Evolutionary conservation across 2,113 vertebrate species (phyloP), one percentile per base, ranked within the genome.

Genomic region (Petrocephalus microphthalmus): DNA sequence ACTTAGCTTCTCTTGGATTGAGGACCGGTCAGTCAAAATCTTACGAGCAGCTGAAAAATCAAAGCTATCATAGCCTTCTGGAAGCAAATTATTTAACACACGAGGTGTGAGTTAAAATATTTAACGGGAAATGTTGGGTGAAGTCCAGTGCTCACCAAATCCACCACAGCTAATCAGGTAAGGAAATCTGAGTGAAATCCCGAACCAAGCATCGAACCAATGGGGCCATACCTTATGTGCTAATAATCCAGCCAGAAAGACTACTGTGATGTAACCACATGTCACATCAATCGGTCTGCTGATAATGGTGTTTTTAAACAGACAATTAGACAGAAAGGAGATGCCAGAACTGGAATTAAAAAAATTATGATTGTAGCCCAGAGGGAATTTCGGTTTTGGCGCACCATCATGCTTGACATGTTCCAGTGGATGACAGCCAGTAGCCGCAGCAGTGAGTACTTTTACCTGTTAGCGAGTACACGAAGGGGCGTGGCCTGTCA

Each of bases 1-100:
- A 1, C 71, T 78, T 78, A 42, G 15, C 33, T 42, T 13, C 1
- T 78, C 15, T 78, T 78, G 2, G 71, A 17, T 10, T 37, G 71
- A 33, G 17, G 71, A 15, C 33, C 71, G 17, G 6, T 42, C 71
- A 37, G 71, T 78, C 33, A 78, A 78, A 78, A 78, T 11, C 33
- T 78, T 5, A 78, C 71, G 37, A 78, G 71, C 6, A 42, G 71
- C 33, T 7, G 33, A 19, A 15, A 78, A 19, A 19, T 78, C 71
- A 42, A 78, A 78, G 10, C 71, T 13, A 7, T 78, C 13, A 0
- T 42, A 42, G 60, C 13, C 29, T 78, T 78, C 71, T 42, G 29
- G 33, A 78, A 78, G 19, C 71, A 78, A 78, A 78, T 78, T 78
- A 42, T 78, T 78, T 78, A 78, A 78, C 33, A 78, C 29, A 78